Conservation (phyloP, 2,888 invertebrate genomes). For the Stenchaetothrips biformis region DNA sequence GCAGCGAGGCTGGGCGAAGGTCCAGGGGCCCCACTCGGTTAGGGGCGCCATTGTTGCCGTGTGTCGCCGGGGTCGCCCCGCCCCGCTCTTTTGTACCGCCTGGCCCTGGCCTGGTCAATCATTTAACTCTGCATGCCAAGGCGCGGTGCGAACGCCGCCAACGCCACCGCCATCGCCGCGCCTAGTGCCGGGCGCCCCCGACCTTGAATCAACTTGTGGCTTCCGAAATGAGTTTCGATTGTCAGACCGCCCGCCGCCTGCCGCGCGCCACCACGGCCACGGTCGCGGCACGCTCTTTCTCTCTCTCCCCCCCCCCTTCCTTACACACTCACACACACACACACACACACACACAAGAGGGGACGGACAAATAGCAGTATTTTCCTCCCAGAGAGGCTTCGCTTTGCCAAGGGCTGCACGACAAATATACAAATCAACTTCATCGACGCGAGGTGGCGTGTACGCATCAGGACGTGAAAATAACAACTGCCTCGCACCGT, state of each 20-base stretch:
- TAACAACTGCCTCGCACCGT: too few species aligned
- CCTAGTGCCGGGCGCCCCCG: neutral
- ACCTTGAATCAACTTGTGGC: slow-evolving; percentile 21
- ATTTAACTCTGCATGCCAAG: too few species aligned
- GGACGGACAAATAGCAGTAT: neutral
- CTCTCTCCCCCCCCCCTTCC: neutral
- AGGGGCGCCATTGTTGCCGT: too few species aligned
- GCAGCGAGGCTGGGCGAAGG: neutral
- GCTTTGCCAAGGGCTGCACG: neutral
- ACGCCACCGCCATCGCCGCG: neutral
- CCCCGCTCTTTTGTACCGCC: too few species aligned
- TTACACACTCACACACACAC: neutral
- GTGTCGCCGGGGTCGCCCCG: too few species aligned
- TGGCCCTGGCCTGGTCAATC: too few species aligned
- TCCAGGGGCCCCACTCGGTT: neutral
- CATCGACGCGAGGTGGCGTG: too few species aligned
- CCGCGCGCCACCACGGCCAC: neutral
- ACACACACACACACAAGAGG: too few species aligned
- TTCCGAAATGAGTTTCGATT: slow-evolving; percentile 25
- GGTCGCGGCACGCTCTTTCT: neutral
- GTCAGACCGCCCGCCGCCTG: neutral
- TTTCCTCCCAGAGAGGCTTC: neutral
- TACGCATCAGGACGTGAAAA: too few species aligned
- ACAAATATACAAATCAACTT: neutral
- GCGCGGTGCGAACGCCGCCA: neutral